Percentiles rank a stretch among this genome's conserved stretches.
These are phyloP conservation scores for Montipora efflorescens DNA, from an alignment of 64 coral and sea anemone species.

Conservation along the genomic window DNA sequence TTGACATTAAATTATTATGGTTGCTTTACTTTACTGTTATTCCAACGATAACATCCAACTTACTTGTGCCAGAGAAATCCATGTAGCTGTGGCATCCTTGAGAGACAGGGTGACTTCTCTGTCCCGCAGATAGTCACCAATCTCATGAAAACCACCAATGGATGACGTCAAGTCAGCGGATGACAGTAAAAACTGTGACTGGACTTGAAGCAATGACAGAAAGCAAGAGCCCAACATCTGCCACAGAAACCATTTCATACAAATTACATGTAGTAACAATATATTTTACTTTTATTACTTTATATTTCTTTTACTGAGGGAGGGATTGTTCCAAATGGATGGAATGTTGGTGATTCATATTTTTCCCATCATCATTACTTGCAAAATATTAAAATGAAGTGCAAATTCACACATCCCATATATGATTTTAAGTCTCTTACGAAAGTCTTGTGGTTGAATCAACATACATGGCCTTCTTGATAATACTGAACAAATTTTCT, in stretches of 20 bases:
- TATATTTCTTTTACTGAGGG: neutral
- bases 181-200: constrained; percentile 86
- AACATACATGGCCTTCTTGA: no score
- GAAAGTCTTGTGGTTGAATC: no score
- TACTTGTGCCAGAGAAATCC: constrained; percentile 97
- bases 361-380: no score
- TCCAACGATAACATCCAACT: neutral
- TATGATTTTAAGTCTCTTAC: no score
- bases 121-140: constrained; percentile 99
- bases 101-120: constrained; percentile 96
- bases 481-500: no score
- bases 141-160: constrained; percentile 91
- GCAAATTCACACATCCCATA: no score
- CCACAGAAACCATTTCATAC: constrained; percentile 10
- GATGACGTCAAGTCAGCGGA: constrained; percentile 84
- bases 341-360: no score
- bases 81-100: constrained; percentile 95
- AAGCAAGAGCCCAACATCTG: constrained; percentile 98
- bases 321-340: no score
- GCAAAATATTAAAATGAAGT: no score
- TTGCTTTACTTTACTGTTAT: no score
- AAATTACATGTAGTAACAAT: no score
- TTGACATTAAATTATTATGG: no score
- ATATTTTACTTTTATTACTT: neutral
- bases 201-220: constrained; percentile 87